Percentiles rank a stretch among this genome's conserved stretches.
These are phyloP conservation scores for Drosophila nr. perissopoda DNA, from an alignment of 2,888 invertebrate species.

Conservation along the genomic window DNA sequence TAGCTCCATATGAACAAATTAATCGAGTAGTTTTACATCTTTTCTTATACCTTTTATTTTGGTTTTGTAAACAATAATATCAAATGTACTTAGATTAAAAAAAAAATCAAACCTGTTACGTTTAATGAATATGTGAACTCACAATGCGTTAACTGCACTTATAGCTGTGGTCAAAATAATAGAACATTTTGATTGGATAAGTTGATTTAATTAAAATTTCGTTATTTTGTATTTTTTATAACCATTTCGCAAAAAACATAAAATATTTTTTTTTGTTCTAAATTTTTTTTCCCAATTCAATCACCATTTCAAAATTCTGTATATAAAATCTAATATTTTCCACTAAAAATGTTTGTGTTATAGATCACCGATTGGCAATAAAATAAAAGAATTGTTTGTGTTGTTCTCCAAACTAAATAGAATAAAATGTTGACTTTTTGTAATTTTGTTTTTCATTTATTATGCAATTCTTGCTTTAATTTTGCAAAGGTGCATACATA, in stretches of 20 bases:
- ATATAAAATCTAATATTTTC: not conserved
- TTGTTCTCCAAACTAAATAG: not conserved
- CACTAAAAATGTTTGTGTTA: not conserved
- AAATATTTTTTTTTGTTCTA: not conserved
- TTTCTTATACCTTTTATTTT: not conserved
- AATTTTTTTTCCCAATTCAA: not conserved
- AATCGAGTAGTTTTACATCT: not conserved
- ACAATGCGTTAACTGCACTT: not conserved
- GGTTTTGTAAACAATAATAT: not conserved
- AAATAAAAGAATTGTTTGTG: not conserved
- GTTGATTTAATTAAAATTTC: not conserved
- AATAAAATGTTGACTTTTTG: not conserved
- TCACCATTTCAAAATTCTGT: not conserved
- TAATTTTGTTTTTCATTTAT: not conserved
- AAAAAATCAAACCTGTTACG: not conserved
- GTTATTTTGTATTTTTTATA: not conserved
- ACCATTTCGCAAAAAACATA: not conserved
- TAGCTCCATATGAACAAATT: too few relatives aligned
- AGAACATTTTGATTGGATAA: not conserved
- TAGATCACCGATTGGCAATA: not conserved
- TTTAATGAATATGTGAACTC: not conserved
- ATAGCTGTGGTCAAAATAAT: not conserved
- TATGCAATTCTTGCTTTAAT: not conserved
- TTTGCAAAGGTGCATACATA: not conserved
- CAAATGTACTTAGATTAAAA: not conserved